Conservation (phyloP, 2,113 vertebrate species). For the Pluvialis apricaria region DNA sequence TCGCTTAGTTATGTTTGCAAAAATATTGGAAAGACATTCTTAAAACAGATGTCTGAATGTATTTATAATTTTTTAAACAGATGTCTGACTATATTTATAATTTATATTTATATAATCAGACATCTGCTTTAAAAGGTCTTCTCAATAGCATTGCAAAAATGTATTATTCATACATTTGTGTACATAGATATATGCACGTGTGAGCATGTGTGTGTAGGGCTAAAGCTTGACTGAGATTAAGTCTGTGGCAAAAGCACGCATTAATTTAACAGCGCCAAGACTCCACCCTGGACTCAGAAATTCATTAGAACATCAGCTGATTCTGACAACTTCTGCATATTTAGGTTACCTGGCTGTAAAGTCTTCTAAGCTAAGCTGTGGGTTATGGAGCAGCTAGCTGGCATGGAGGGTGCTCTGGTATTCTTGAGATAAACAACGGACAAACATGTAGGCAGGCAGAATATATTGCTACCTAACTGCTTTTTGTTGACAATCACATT, state of each 20-base stretch:
- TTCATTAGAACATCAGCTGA: background rate
- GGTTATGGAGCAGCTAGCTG: background rate
- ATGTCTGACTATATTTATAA: slow-evolving; percentile 46
- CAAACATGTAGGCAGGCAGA: background rate
- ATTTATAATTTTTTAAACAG: slow-evolving; percentile 56
- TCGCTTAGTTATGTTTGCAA: slow-evolving; percentile 8
- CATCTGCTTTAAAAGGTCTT: slow-evolving; percentile 42
- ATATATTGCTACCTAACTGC: background rate
- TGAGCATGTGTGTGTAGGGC: background rate
- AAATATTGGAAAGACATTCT: slow-evolving; percentile 55
- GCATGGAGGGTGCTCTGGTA: background rate
- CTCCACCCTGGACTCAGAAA: background rate
- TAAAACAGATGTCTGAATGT: slow-evolving; percentile 50
- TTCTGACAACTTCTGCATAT: background rate
- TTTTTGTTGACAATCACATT: background rate
- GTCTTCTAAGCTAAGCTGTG: background rate
- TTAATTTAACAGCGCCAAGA: background rate
- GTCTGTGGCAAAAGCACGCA: background rate
- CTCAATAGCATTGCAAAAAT: slow-evolving; percentile 22
- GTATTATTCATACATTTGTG: slow-evolving; percentile 23
- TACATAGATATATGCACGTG: background rate
- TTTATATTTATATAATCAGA: slow-evolving; percentile 45
- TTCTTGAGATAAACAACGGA: background rate
- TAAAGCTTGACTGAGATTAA: background rate
- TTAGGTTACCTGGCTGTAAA: background rate